Base-by-base conservation (phyloP, 2,113 vertebrate genomes). In the Podocnemis expansa region DNA sequence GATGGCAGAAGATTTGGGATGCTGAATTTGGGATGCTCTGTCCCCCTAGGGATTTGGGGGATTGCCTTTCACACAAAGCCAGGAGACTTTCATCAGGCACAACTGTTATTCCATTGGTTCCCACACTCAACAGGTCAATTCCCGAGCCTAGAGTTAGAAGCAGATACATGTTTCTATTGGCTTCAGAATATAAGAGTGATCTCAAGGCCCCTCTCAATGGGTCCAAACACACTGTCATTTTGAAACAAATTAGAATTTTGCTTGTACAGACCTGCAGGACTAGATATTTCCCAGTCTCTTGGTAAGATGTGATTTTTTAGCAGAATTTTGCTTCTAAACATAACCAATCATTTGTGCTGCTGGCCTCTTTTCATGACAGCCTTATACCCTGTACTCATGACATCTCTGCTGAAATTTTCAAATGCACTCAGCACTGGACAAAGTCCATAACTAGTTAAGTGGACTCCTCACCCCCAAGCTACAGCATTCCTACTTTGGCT, bases 251-350 rank as follows among this genome's bases (percentile, higher is more conserved):
- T 10, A 63, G 24, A 73, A 1, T 16, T 14, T 82, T 31, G 6
- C 56, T 86, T 73, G 8, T 67, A 27, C 34, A 52, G 19, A 90
- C 43, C 45, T 89, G 9, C 8, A 78, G 6, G 21, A 31, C 52
- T 22, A 82, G 1, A 8, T 0, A 43, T 54, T 6, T 49, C 8
- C 3, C 17, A 0, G 1, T 75, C 24, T 89, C 38, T 54, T 79
- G 54, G 34, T 70, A 70, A n/a, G 63, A 38, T 38, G 4, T 17
- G 11, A 1, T 22, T 94, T 92, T 89, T 38, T 31, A 60, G 4
- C 2, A 1, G 22, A 47, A 27, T 38, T 80, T 73, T 78, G 1
- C 34, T 84, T 22, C 67, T 73, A 73, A 52, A 1, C 55, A 17
- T 45, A 12, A 34, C 34, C 2, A 80, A 14, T 29, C 3, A 34